These are phyloP conservation scores for Liasis olivaceus DNA, from an alignment of 2,797 vertebrate species.

Conservation along the genomic window DNA sequence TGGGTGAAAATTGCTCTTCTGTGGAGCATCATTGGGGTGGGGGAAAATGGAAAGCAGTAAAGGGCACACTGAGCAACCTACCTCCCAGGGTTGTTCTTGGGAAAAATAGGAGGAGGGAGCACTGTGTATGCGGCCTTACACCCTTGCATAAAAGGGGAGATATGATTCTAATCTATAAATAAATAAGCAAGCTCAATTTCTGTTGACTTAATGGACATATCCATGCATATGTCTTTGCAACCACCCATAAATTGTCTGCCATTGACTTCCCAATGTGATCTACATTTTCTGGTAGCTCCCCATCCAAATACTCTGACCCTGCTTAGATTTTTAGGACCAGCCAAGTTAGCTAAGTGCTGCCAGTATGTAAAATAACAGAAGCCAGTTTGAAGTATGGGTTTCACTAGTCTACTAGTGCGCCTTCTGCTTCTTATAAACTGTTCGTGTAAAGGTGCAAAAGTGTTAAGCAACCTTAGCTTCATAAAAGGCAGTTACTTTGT, in stretches of 20 bases:
- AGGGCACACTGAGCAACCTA: neutral
- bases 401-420: neutral
- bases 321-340: neutral
- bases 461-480: neutral
- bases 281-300: neutral
- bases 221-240: neutral
- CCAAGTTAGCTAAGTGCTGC: neutral
- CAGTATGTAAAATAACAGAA: neutral
- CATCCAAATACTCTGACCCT: neutral
- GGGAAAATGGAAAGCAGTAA: neutral
- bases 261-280: neutral
- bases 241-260: too few relatives aligned
- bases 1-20: neutral
- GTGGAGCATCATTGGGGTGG: neutral
- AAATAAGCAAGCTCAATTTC: neutral
- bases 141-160: neutral
- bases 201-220: neutral
- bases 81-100: neutral
- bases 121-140: neutral
- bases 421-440: neutral
- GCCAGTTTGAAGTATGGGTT: neutral
- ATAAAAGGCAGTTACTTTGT: neutral
- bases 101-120: neutral
- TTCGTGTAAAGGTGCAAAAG: neutral
- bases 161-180: neutral